These are phyloP conservation scores for Tamias sibiricus DNA, from an alignment of 2,113 vertebrate species.

Conservation along the genomic window DNA sequence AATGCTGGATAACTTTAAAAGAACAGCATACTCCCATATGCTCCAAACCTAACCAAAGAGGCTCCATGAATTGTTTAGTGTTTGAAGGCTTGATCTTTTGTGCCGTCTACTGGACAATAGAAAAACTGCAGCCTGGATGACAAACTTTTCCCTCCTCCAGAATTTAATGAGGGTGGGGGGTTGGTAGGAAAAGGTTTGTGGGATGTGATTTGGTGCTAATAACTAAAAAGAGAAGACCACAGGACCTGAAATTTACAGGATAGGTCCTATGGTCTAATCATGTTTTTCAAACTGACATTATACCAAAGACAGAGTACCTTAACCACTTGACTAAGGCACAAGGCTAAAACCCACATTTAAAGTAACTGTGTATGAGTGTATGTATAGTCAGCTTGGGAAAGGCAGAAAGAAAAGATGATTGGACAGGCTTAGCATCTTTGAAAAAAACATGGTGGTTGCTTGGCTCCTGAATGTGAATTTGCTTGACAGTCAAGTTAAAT, in stretches of 20 bases:
- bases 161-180: not conserved
- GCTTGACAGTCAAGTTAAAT: not conserved
- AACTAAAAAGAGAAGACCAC: not conserved
- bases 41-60: conserved; percentile 61
- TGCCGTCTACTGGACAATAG: conserved; percentile 94
- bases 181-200: not conserved
- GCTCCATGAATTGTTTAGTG: conserved; percentile 54
- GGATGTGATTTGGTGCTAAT: not conserved
- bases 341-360: not conserved
- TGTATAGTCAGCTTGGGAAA: not conserved
- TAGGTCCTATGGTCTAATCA: not conserved
- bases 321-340: conserved; percentile 13
- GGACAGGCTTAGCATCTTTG: not conserved
- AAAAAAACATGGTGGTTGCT: not conserved
- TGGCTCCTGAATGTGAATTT: conserved; percentile 6
- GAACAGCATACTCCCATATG: conserved; percentile 21
- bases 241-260: not conserved
- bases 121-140: conserved; percentile 84
- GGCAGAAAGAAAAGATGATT: not conserved
- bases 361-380: not conserved
- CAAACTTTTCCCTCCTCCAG: conserved; percentile 52
- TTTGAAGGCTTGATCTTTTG: conserved; percentile 91
- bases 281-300: not conserved
- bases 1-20: conserved; percentile 66
- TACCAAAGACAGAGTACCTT: not conserved